phyloP scores from a whole-genome alignment of 1,140 invertebrate species.

The Brachionus manjavacas region DNA sequence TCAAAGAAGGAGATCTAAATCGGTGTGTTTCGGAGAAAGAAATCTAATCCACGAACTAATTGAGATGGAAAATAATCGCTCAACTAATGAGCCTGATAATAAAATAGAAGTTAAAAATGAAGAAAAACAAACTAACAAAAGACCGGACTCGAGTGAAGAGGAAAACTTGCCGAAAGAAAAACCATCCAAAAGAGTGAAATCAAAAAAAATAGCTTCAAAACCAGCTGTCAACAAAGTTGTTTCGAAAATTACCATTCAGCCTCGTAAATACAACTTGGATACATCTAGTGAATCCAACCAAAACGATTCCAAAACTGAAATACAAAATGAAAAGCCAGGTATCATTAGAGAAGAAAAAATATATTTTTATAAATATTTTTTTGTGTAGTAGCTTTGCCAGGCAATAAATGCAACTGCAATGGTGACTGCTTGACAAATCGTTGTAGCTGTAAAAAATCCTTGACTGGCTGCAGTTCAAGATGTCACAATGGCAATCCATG shows the following conservation, averaged over 20 bases:
- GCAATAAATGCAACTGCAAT: background rate
- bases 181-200: background rate
- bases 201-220: background rate
- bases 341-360: background rate
- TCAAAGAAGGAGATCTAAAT: conserved; percentile 25
- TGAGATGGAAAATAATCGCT: conserved; percentile 19
- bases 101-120: background rate
- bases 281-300: background rate
- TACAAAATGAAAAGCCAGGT: background rate
- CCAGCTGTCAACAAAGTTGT: background rate
- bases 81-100: background rate
- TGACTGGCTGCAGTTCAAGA: background rate
- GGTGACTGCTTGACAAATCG: conserved; percentile 23
- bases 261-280: background rate
- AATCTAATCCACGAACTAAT: conserved; percentile 12
- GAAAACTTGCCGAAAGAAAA: background rate
- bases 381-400: background rate
- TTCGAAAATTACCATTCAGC: background rate
- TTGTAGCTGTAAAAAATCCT: background rate
- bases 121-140: background rate
- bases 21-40: conserved; percentile 12
- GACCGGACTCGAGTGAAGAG: background rate
- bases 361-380: background rate
- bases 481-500: conserved; percentile 31
- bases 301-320: background rate